These are phyloP conservation scores for Alsophila aescularia DNA, from an alignment of 2,888 invertebrate species.

Conservation along the genomic window DNA sequence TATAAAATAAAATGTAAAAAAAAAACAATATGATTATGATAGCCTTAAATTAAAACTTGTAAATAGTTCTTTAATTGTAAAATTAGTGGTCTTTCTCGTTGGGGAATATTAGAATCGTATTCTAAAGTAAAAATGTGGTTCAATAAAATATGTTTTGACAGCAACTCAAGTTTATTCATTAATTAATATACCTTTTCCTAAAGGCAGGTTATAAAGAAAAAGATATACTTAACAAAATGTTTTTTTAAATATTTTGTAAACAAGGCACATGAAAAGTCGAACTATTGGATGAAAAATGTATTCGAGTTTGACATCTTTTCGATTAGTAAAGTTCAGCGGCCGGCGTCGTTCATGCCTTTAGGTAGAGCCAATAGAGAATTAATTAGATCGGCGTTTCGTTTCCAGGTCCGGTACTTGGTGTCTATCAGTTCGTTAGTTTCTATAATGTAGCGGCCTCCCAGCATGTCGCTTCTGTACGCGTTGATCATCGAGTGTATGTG, in stretches of 20 bases:
- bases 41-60: slow-evolving; percentile 24
- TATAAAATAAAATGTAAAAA: slow-evolving; percentile 27
- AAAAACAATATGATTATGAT: slow-evolving; percentile 3
- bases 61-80: slow-evolving; percentile 31
- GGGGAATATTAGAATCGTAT: slow-evolving; percentile 34
- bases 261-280: slow-evolving; percentile 20
- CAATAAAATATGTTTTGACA: slow-evolving; percentile 45
- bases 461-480: slow-evolving; percentile 49
- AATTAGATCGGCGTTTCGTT: slow-evolving; percentile 89
- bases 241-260: neutral
- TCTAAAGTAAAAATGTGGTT: slow-evolving; percentile 41
- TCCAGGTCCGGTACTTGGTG: slow-evolving; percentile 72
- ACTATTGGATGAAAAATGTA: slow-evolving; percentile 2
- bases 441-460: slow-evolving; percentile 42
- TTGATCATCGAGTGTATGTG: slow-evolving; percentile 60
- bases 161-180: slow-evolving; percentile 30
- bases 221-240: neutral
- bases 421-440: slow-evolving; percentile 56
- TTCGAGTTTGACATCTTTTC: too few relatives aligned
- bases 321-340: slow-evolving; percentile 83
- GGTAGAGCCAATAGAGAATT: slow-evolving; percentile 91
- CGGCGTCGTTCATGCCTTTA: slow-evolving; percentile 89
- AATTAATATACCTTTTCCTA: neutral
- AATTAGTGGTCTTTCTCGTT: slow-evolving; percentile 35
- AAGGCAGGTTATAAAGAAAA: neutral